Evolutionary conservation across 2,888 invertebrate species (phyloP).

Genomic region (Panzeria rudis): DNA sequence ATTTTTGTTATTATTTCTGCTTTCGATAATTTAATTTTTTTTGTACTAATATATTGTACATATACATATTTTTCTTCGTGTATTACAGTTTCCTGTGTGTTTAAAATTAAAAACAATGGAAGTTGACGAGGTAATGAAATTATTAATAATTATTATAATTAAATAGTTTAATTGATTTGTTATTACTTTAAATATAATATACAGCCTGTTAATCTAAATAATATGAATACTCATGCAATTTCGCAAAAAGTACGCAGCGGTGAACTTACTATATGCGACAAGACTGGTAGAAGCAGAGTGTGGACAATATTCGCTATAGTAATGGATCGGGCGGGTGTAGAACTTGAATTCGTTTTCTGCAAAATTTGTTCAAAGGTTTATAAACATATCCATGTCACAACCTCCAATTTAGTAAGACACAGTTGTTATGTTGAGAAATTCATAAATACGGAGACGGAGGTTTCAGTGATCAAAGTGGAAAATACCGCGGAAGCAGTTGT

Average conservation of each 20-base stretch:
- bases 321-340: constrained; percentile 1
- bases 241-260: background rate
- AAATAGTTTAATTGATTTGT: background rate
- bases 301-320: constrained; percentile 11
- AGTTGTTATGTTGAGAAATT: constrained; percentile 9
- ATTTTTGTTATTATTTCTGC: too few species aligned
- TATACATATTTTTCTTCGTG: background rate
- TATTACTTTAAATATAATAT: background rate
- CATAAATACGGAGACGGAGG: background rate
- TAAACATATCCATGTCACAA: background rate
- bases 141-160: background rate
- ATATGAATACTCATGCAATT: background rate
- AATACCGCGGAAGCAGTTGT: background rate
- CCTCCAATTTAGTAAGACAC: constrained; percentile 15
- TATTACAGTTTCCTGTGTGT: background rate
- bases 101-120: background rate
- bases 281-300: background rate
- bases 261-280: background rate
- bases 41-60: background rate
- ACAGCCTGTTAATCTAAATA: background rate
- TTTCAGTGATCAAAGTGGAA: background rate
- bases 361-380: background rate
- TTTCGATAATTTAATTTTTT: background rate
- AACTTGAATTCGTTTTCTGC: background rate
- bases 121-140: background rate